These are phyloP conservation scores for Lagopus muta DNA, from an alignment of 2,113 vertebrate species.

Conservation along the genomic window DNA sequence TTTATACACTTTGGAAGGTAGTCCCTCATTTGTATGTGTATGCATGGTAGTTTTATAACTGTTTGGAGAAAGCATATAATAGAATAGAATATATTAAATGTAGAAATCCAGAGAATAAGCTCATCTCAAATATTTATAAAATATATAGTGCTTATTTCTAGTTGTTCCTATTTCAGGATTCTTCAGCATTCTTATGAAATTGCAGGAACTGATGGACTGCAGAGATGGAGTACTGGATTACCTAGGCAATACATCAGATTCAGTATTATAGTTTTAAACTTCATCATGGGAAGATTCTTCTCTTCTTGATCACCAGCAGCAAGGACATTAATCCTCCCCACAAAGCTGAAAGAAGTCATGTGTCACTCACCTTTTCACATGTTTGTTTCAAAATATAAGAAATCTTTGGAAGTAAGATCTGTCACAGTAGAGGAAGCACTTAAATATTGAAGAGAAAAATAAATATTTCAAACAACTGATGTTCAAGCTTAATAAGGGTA, in stretches of 20 bases:
- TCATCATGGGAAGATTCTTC: not conserved
- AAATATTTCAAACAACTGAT: not conserved
- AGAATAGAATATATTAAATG: not conserved
- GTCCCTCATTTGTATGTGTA: fast-evolving
- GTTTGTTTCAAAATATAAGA: not conserved
- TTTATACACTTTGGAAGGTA: not conserved
- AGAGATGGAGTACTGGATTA: not conserved
- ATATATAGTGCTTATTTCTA: not conserved
- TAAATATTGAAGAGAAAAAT: not conserved
- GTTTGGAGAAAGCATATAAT: fast-evolving
- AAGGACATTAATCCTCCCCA: not conserved
- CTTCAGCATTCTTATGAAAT: not conserved
- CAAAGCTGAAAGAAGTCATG: not conserved
- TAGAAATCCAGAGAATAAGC: fast-evolving
- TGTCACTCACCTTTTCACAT: not conserved
- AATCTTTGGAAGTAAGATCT: not conserved
- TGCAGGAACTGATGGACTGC: not conserved
- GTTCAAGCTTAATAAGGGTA: too few species aligned
- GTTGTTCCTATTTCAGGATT: not conserved
- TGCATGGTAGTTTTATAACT: not conserved
- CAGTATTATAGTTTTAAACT: not conserved
- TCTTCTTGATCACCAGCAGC: not conserved
- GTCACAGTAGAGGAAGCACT: not conserved
- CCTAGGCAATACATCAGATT: not conserved
- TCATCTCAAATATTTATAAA: not conserved